Evolutionary conservation across 2,797 vertebrate genomes (phyloP).

Genomic region (Gallinago stenura): DNA sequence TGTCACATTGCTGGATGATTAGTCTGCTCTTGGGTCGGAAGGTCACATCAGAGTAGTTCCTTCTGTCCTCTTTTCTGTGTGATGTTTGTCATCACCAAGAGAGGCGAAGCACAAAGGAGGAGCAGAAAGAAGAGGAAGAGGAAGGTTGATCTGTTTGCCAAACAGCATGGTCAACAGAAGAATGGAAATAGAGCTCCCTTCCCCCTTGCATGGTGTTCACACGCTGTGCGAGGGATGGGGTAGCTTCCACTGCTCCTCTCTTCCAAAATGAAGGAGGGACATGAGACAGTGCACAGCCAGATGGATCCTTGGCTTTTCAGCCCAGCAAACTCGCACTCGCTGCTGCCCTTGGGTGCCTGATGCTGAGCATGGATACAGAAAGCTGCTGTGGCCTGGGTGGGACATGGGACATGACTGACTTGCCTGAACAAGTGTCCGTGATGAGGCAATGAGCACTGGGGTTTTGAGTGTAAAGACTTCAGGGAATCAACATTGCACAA

Average conservation of each 20-base stretch:
- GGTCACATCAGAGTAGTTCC: background rate
- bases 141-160: background rate
- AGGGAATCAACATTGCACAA: background rate
- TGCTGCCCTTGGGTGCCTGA: background rate
- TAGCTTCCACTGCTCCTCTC: background rate
- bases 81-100: background rate
- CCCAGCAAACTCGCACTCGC: background rate
- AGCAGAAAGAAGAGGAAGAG: background rate
- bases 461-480: background rate
- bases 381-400: background rate
- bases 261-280: background rate
- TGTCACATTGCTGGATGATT: constrained; percentile 23
- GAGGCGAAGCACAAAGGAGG: background rate
- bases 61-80: background rate
- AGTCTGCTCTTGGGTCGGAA: background rate
- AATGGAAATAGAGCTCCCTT: background rate
- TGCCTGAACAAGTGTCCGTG: background rate
- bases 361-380: background rate
- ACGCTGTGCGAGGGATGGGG: rapidly evolving
- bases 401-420: background rate
- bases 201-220: background rate
- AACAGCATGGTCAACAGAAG: background rate
- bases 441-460: background rate
- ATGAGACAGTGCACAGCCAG: background rate
- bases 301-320: background rate